Conservation (phyloP, 1,140 invertebrate genomes). For the Micrasema minimum region DNA sequence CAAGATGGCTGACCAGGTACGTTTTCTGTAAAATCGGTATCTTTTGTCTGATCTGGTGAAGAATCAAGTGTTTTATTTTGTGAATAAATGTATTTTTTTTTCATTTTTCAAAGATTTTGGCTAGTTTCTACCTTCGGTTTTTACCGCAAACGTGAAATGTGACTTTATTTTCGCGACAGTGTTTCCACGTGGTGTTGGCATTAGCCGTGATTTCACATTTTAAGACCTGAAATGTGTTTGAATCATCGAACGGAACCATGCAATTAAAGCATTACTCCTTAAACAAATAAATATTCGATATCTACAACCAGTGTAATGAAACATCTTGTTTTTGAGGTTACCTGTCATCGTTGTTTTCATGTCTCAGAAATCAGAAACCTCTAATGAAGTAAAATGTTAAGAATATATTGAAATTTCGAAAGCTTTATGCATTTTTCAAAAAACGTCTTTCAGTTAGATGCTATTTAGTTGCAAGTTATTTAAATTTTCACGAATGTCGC, state of each 20-base stretch:
- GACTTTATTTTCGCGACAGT: conserved; percentile 49
- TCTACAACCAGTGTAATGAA: neutral
- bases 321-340: conserved; percentile 40
- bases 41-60: neutral
- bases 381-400: too few species aligned
- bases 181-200: conserved; percentile 50
- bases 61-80: conserved; percentile 36
- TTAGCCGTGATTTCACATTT: conserved; percentile 42
- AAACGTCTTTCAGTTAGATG: too few species aligned
- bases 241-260: conserved; percentile 6
- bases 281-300: neutral
- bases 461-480: too few species aligned
- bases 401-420: too few species aligned
- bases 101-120: too few species aligned
- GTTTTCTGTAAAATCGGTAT: conserved; percentile 40
- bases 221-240: neutral
- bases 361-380: conserved; percentile 2
- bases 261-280: neutral
- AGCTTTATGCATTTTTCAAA: too few species aligned
- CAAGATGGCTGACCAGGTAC: conserved; percentile 65
- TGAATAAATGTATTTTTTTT: conserved; percentile 51
- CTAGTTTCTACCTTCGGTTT: neutral
- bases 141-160: neutral
- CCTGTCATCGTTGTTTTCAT: conserved; percentile 19
- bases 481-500: too few species aligned